Evolutionary conservation across 2,888 invertebrate genomes (phyloP).

Genomic region (Cheilosia scutellata): DNA sequence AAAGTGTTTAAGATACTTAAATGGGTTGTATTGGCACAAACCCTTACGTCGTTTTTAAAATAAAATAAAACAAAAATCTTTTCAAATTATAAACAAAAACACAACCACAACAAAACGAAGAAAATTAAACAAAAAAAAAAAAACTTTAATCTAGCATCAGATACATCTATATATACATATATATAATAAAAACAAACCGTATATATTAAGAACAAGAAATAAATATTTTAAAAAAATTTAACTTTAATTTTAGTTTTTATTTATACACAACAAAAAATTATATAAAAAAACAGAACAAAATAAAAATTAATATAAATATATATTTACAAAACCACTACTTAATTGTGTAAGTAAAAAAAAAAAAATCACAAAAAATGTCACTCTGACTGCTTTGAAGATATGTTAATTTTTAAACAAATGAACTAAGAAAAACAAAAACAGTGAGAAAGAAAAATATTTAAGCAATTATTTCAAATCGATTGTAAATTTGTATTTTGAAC

Average conservation of each 20-base stretch:
- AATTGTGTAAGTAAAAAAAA: conserved; percentile 67
- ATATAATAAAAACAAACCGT: conserved; percentile 40
- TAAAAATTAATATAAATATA: conserved; percentile 56
- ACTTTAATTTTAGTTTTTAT: conserved; percentile 59
- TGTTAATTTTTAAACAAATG: conserved; percentile 45
- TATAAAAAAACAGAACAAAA: conserved; percentile 50
- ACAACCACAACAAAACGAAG: conserved; percentile 32
- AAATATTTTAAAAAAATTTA: conserved; percentile 39
- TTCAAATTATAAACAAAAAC: conserved; percentile 40
- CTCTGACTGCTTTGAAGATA: conserved; percentile 72
- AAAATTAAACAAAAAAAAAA: conserved; percentile 22
- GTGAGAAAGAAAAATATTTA: conserved; percentile 31
- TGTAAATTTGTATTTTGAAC: conserved; percentile 77
- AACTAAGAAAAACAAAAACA: conserved; percentile 40
- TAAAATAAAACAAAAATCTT: conserved; percentile 17
- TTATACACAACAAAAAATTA: conserved; percentile 60
- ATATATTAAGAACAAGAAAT: conserved; percentile 50
- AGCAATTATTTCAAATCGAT: conserved; percentile 67
- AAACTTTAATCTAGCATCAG: conserved; percentile 67
- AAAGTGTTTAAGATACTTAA: conserved; percentile 62
- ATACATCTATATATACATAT: conserved; percentile 69
- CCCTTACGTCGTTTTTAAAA: conserved; percentile 62
- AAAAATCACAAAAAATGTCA: conserved; percentile 56
- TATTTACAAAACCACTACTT: conserved; percentile 74
- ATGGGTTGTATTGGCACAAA: conserved; percentile 75